phyloP scores from a whole-genome alignment of 2,797 vertebrate genomes.

The Enteromius viviparus region DNA sequence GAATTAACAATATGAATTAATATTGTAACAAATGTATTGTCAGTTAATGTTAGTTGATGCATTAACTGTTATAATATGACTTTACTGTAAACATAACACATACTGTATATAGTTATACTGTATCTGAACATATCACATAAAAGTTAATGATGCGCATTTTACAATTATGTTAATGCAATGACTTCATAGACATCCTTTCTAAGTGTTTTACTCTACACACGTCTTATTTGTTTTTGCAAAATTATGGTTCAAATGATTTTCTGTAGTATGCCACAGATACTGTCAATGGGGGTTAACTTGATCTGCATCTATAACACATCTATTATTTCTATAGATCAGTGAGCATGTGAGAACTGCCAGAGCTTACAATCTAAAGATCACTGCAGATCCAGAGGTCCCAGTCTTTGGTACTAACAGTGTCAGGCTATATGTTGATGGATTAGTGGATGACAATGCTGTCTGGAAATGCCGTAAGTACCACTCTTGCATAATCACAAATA shows the following conservation, averaged over 20 bases:
- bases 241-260: background rate
- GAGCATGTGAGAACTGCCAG: slow-evolving; percentile 41
- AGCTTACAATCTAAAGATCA: slow-evolving; percentile 62
- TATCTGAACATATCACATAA: background rate
- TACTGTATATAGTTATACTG: background rate
- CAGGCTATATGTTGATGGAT: slow-evolving; percentile 62
- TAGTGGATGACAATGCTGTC: slow-evolving; percentile 56
- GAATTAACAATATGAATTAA: too few relatives aligned
- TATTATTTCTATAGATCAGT: slow-evolving; percentile 64
- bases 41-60: too few relatives aligned
- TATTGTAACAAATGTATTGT: too few relatives aligned
- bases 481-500: background rate
- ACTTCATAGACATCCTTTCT: background rate
- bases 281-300: background rate
- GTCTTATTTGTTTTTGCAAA: background rate
- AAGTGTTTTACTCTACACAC: background rate
- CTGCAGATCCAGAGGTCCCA: slow-evolving; percentile 62
- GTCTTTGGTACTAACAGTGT: slow-evolving; percentile 63
- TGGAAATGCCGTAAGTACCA: slow-evolving; percentile 78
- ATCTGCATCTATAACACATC: too few relatives aligned
- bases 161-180: background rate
- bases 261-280: background rate
- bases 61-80: background rate
- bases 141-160: background rate
- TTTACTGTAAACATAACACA: background rate